Evolutionary conservation across 2,113 vertebrate genomes (phyloP).

Genomic region (Mus musculus): DNA sequence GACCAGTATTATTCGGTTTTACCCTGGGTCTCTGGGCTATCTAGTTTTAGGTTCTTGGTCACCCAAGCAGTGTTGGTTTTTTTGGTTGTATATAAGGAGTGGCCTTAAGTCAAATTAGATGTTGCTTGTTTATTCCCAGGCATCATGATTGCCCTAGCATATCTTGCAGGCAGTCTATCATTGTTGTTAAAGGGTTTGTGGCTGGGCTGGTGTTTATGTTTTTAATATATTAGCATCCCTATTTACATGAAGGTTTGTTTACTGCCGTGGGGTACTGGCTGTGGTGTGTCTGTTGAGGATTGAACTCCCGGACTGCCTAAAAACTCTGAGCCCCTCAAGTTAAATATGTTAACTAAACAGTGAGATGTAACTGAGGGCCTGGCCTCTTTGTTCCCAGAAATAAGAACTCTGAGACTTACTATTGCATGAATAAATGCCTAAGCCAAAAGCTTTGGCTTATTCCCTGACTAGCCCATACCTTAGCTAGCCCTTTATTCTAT

Average conservation of each 20-base stretch:
- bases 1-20: background rate
- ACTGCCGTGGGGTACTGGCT: background rate
- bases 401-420: too few relatives aligned
- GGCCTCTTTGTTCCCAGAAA: too few relatives aligned
- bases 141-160: background rate
- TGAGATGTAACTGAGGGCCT: background rate
- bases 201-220: background rate
- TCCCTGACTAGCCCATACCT: too few relatives aligned
- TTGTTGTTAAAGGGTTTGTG: background rate
- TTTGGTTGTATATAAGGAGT: background rate
- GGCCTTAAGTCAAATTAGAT: background rate
- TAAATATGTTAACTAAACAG: background rate
- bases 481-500: too few relatives aligned
- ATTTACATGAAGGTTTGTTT: background rate
- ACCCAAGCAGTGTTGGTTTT: background rate
- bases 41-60: background rate
- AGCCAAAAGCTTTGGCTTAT: too few relatives aligned
- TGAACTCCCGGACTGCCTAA: background rate
- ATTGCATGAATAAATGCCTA: too few relatives aligned
- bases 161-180: background rate
- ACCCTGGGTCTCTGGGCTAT: background rate
- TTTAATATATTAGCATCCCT: constrained; percentile 41
- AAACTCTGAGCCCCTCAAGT: background rate
- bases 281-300: background rate
- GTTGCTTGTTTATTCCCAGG: background rate